Conservation (phyloP, 2,888 invertebrate species). For the Eristalis intricaria region DNA sequence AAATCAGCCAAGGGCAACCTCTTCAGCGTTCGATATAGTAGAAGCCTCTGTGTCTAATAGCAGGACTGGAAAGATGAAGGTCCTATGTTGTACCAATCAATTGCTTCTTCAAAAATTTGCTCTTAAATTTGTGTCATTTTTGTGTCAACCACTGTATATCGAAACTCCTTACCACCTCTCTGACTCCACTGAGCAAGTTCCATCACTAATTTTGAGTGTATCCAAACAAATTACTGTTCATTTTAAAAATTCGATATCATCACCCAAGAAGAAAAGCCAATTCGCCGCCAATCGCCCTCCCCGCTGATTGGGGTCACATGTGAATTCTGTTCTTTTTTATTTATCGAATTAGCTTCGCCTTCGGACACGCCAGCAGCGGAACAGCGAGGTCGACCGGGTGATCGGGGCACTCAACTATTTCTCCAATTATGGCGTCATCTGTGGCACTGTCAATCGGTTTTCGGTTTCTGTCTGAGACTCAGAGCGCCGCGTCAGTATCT, state of each 20-base stretch:
- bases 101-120: too few relatives aligned
- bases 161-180: too few relatives aligned
- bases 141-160: too few relatives aligned
- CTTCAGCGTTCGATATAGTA: too few relatives aligned
- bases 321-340: background rate
- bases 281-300: background rate
- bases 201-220: background rate
- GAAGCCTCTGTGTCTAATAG: too few relatives aligned
- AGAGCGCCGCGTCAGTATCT: background rate
- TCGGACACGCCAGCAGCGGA: background rate
- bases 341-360: conserved; percentile 14
- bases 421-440: background rate
- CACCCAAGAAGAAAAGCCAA: background rate
- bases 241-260: conserved; percentile 10
- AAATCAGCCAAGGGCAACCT: too few relatives aligned
- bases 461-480: background rate
- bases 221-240: conserved; percentile 5
- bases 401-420: background rate
- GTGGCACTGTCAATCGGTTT: background rate
- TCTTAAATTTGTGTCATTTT: too few relatives aligned
- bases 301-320: conserved; percentile 6
- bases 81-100: too few relatives aligned
- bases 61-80: too few relatives aligned
- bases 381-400: background rate
- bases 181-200: too few relatives aligned